phyloP scores from a whole-genome alignment of 2,888 invertebrate genomes.

The Therioaphis trifolii region DNA sequence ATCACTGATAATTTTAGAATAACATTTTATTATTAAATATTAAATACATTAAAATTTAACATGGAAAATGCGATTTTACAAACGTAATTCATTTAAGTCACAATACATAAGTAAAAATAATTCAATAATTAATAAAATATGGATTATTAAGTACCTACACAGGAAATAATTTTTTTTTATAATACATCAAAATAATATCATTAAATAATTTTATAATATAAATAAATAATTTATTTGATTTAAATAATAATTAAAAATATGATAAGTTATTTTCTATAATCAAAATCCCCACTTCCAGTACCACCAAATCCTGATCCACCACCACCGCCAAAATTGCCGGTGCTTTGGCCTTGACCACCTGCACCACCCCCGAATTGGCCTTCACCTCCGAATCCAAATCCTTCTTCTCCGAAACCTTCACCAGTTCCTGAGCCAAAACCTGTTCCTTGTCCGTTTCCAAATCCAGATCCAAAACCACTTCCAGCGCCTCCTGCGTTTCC shows the following conservation, averaged over 20 bases:
- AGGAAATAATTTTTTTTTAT: no score
- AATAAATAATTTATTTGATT: background rate
- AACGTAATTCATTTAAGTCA: no score
- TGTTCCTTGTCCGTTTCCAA: conserved; percentile 34
- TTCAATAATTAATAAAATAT: no score
- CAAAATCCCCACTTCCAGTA: conserved; percentile 15
- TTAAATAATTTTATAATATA: background rate
- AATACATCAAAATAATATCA: background rate
- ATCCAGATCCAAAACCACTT: conserved; percentile 50
- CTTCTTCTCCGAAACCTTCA: conserved; percentile 30
- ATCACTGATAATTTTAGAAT: no score
- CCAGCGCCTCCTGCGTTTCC: no score
- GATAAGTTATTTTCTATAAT: conserved; percentile 1
- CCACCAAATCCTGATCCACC: conserved; percentile 37
- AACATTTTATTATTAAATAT: no score
- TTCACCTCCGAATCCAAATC: conserved; percentile 32
- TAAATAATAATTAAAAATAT: no score
- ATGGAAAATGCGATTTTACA: no score
- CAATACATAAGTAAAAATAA: no score
- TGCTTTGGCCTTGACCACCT: conserved; percentile 2
- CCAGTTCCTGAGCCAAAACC: conserved; percentile 37
- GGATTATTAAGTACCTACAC: no score
- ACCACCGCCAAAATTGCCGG: conserved; percentile 26
- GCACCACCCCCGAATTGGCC: conserved; percentile 32
- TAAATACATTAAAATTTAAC: no score